Evolutionary conservation across 2,113 vertebrate genomes (phyloP), one percentile per base, ranked within the genome.

Genomic region (Dascyllus trimaculatus): DNA sequence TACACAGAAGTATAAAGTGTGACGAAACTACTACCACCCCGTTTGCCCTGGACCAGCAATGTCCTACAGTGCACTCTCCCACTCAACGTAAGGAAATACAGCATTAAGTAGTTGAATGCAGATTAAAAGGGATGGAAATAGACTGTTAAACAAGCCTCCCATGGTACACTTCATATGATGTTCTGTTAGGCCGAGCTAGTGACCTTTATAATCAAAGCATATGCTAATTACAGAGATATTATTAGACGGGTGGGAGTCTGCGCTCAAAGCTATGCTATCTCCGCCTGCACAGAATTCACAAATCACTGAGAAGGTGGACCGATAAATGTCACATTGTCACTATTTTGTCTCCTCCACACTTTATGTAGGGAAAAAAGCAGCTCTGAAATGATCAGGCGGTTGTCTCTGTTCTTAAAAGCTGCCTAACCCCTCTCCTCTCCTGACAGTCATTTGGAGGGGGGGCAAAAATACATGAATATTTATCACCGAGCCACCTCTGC

Each of bases 151-250:
- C 82, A 87, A 82, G 75, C 84, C 49, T 89, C 80, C 84, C 79
- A 76, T 80, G 89, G 75, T 82, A 69, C 85, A 84, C 71, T 84
- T 76, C 78, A 88, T 65, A 69, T 75, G 76, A 68, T 80, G 75
- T 83, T 90, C 85, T 4, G 71, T 87, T 69, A 89, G 81, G 68
- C 85, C 26, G 61, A 88, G 89, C 71, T 71, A 81, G 71, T 93
- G 91, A 93, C 91, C 89, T 93, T 93, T 91, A 92, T 90, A 88
- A 91, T 93, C 86, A 93, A 90, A 93, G 86, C 85, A 86, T 88
- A 89, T 89, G 86, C 85, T 91, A 92, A 93, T 93, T 91, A 86
- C 77, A 69, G 75, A 73, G 81, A 85, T 90, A 89, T 91, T 93
- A 89, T 90, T 89, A 88, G 87, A 88, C 17, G 25, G 19, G 54